Evolutionary conservation across 2,888 invertebrate species (phyloP), one percentile per base, ranked within the genome.

Genomic region (Alsophila aescularia): DNA sequence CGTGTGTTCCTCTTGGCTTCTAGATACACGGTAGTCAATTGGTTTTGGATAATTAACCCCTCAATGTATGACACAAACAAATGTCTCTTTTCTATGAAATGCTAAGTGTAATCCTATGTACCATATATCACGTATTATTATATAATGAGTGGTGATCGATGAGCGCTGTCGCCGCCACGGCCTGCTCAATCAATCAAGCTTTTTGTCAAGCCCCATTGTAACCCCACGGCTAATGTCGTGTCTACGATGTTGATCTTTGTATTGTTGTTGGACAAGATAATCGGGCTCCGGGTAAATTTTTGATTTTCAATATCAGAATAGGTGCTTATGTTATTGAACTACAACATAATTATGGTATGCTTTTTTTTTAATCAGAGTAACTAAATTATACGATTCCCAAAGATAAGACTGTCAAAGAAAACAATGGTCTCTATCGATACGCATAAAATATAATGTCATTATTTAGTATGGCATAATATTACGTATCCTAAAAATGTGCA

Each of bases 111-210:
- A 39, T n/a, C 8, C 24, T 41, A 29, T 41, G 2, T 29, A 27
- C 41, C 29, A n/a, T 39, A 21, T n/a, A 21, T 39, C 24, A 24
- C 24, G 14, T 27, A 13, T 27, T n/a, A 62, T 69, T 67, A 67
- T 67, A 65, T 72, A 68, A 75, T 58, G 57, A 58, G 21, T 24
- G 45, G 48, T 68, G 73, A 77, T 76, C 69, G 75, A 76, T 74
- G 62, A 64, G 52, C 34, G 27, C 44, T 61, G 74, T 68, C 77
- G 58, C 48, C 52, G 36, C 39, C 57, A 50, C 29, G 43, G 44
- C 35, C 32, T 53, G 50, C 64, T 72, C 70, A 66, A 77, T 77
- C 77, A 74, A 77, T 77, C 77, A 78, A 65, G 62, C 72, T 77
- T 77, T 76, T 78, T 77, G 79, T 72, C 74, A 73, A 70, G 52